Evolutionary conservation across 2,888 invertebrate genomes (phyloP).

Genomic region (Amitus sp.): DNA sequence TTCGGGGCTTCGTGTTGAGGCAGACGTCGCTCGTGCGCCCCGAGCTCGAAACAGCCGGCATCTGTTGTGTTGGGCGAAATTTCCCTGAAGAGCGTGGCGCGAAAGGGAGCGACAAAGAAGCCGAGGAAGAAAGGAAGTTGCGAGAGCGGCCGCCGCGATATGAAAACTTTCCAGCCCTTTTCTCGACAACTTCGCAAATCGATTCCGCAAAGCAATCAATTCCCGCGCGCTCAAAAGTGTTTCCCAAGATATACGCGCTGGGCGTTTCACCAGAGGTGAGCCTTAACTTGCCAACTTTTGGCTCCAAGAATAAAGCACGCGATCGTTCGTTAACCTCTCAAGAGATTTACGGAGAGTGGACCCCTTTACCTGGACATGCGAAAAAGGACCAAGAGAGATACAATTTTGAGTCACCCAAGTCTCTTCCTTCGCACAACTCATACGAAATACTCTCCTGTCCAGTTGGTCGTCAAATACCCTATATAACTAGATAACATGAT

Average conservation of each 20-base stretch:
- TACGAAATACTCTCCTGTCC: too few species aligned
- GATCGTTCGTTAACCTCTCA: slow-evolving; percentile 30
- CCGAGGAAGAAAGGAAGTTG: too few species aligned
- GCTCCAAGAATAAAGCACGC: slow-evolving; percentile 22
- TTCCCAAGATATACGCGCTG: slow-evolving; percentile 1
- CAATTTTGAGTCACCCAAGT: too few species aligned
- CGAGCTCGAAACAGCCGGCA: not conserved
- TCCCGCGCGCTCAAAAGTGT: not conserved
- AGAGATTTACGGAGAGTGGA: slow-evolving; percentile 27
- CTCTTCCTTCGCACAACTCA: too few species aligned
- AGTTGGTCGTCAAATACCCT: too few species aligned
- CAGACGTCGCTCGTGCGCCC: not conserved
- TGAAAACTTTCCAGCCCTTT: too few species aligned
- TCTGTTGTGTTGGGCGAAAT: not conserved
- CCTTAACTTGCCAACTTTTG: slow-evolving; percentile 7
- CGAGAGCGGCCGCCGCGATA: too few species aligned
- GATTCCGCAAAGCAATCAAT: not conserved
- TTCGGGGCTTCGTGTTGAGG: not conserved
- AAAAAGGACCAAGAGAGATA: not conserved
- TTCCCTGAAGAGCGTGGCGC: not conserved
- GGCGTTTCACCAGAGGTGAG: not conserved
- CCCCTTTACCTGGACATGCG: not conserved
- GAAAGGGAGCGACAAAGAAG: too few species aligned
- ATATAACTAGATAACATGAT: too few species aligned
- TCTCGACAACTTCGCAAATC: not conserved